phyloP scores from a whole-genome alignment of 2,113 vertebrate species.

The Hemibagrus wyckioides region DNA sequence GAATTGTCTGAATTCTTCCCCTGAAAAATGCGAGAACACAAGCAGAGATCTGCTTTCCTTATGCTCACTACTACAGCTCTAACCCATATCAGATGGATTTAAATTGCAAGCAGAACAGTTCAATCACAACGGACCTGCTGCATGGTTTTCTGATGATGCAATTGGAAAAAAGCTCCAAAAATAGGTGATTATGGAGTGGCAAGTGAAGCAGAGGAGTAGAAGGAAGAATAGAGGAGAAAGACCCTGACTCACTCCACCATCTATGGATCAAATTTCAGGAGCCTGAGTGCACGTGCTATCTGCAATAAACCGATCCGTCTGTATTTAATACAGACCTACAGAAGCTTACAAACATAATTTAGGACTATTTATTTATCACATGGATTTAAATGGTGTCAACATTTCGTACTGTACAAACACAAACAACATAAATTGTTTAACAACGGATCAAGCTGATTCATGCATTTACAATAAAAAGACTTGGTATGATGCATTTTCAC shows the following conservation, averaged over 20 bases:
- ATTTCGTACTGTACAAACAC: not conserved
- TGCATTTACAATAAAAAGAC: not conserved
- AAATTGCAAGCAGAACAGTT: constrained; percentile 71
- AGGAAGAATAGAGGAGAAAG: constrained; percentile 45
- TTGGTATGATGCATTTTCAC: constrained; percentile 60
- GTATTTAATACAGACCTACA: not conserved
- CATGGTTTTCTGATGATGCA: constrained; percentile 78
- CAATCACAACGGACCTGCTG: constrained; percentile 65
- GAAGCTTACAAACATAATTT: not conserved
- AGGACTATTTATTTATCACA: not conserved
- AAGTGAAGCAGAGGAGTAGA: constrained; percentile 38
- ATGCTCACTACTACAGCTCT: constrained; percentile 45
- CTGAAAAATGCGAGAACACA: not conserved
- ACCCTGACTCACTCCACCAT: constrained; percentile 56
- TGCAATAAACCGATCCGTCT: constrained; percentile 7
- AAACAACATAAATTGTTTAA: not conserved
- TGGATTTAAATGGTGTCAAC: not conserved
- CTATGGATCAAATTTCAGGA: constrained; percentile 56
- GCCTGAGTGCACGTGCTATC: constrained; percentile 24
- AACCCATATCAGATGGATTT: constrained; percentile 69
- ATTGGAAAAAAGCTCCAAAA: constrained; percentile 78
- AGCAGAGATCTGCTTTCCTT: constrained; percentile 31
- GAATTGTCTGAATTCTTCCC: constrained; percentile 18
- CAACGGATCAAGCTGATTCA: not conserved
- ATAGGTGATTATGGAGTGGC: constrained; percentile 75